These are phyloP conservation scores for Pelusios castaneus DNA, from an alignment of 2,113 vertebrate species.

Conservation along the genomic window DNA sequence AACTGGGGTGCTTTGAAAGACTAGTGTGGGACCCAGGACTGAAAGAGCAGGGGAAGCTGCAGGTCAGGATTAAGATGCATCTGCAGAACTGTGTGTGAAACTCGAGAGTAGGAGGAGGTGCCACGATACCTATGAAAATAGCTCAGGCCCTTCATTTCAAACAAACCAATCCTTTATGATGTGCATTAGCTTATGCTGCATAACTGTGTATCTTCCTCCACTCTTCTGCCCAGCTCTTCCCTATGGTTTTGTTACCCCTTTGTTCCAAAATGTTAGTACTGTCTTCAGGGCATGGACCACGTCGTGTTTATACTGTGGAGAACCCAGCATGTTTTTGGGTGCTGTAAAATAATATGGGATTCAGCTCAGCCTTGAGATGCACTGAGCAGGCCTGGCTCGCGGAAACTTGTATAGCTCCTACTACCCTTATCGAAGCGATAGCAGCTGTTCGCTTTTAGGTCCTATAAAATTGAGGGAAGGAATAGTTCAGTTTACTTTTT, in stretches of 20 bases:
- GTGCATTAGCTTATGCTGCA: not conserved
- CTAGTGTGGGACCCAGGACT: not conserved
- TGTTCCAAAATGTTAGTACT: slow-evolving; percentile 2
- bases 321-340: not conserved
- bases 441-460: not conserved
- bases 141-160: not conserved
- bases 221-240: not conserved
- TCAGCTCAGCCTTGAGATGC: not conserved
- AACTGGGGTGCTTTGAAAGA: not conserved
- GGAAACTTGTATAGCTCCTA: not conserved
- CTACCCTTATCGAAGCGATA: not conserved
- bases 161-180: not conserved
- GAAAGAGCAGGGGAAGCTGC: not conserved
- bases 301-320: not conserved
- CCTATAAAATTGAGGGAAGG: not conserved
- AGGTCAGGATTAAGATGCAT: not conserved
- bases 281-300: not conserved
- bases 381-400: not conserved
- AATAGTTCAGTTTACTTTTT: not conserved
- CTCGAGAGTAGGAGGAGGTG: not conserved
- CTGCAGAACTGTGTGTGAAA: not conserved
- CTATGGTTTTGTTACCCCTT: not conserved
- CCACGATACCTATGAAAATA: not conserved
- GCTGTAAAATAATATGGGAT: not conserved
- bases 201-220: not conserved